Evolutionary conservation across 2,113 vertebrate species (phyloP), one percentile per base, ranked within the genome.

Genomic region (Plecturocebus donacophilus): DNA sequence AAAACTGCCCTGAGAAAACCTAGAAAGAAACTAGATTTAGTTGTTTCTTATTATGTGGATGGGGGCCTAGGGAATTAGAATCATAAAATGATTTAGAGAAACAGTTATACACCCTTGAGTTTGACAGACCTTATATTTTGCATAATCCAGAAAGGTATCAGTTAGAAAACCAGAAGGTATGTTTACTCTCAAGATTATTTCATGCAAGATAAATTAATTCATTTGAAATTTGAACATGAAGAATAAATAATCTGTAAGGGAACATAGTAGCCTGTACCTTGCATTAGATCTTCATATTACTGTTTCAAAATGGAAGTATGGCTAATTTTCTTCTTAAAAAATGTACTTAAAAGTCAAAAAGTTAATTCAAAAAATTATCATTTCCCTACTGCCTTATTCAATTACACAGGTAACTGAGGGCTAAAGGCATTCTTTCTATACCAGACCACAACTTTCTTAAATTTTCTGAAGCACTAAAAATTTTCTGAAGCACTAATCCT

Each of bases 381-480:
- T 70, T 85, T n/a, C 1, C 4, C 42, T 9, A 75, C 14, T 40
- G 17, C 21, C 75, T 79, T 27, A 71, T 0, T 81, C n/a, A 58
- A 47, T 47, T 32, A 45, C 23, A 88, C 3, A 61, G 23, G 25
- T 35, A 84, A 61, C 38, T 88, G 23, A 92, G 5, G 54, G 17
- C 35, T 61, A 42, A 80, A 6, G 47, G 3, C 7, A 30, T 49
- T 0, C 42, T 87, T 76, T 47, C 58, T 30, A 25, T n/a, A 13
- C 30, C 49, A 71, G 61, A 85, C 64, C 58, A 84, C 3, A 87
- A 79, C 27, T 17, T 14, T 30, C 19, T 61, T 54, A 30, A 45
- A 45, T 96, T 82, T 96, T 92, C 25, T 83, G 35, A 42, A 94
- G 35, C 23, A 79, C 11, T 83, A 27, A 84, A 68, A 68, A 68